Conservation (phyloP, 2,888 invertebrate genomes). For the Cephus pygmeus region DNA sequence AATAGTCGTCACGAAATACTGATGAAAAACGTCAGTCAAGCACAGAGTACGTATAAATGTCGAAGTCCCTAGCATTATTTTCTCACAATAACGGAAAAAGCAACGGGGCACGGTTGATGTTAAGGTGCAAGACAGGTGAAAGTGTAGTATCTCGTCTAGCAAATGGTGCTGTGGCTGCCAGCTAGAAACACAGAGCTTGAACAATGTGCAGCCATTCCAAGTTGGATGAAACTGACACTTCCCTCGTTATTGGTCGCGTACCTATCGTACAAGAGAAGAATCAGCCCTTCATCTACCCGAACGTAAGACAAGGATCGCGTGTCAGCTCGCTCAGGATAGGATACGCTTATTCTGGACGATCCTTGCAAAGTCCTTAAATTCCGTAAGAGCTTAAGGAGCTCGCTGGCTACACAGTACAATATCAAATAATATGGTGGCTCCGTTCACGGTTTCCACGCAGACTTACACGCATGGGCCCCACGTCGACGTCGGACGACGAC, state of each 20-base stretch:
- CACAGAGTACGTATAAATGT: not conserved
- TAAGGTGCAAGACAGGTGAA: conserved; percentile 31
- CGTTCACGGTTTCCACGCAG: conserved; percentile 47
- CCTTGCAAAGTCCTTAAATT: not conserved
- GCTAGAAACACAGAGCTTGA: conserved; percentile 23
- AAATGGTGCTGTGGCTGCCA: conserved; percentile 33
- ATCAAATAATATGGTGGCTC: conserved; percentile 57
- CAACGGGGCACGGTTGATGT: not conserved
- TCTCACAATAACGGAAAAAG: not conserved
- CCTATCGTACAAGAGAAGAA: conserved; percentile 17
- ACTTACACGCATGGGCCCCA: conserved; percentile 33
- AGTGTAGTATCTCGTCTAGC: conserved; percentile 34
- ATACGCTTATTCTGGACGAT: not conserved
- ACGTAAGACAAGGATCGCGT: not conserved
- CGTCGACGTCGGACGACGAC: conserved; percentile 24
- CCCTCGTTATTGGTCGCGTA: conserved; percentile 32
- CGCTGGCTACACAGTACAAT: conserved; percentile 39
- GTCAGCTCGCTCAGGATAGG: not conserved
- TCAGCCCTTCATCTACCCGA: not conserved
- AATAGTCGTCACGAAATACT: not conserved
- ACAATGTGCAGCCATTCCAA: conserved; percentile 53
- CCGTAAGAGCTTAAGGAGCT: conserved; percentile 17
- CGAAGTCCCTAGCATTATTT: not conserved
- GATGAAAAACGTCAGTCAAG: not conserved
- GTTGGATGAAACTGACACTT: conserved; percentile 51